Evolutionary conservation across 2,888 invertebrate species (phyloP), one percentile per base, ranked within the genome.

Genomic region (Agriopis aurantiaria): DNA sequence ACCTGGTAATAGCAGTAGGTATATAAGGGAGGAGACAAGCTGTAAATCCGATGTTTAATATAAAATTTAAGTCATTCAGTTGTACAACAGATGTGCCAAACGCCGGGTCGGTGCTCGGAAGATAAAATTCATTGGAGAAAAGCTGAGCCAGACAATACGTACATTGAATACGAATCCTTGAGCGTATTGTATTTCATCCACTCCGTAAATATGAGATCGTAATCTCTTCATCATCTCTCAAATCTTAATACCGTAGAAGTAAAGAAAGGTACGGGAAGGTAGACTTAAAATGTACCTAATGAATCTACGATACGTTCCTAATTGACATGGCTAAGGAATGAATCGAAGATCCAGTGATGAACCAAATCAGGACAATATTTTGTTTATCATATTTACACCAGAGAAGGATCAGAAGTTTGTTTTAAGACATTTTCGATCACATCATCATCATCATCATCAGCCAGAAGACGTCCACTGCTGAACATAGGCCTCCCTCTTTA

Each of bases 101-200:
- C 77, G 77, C 79, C 45, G 79, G 80, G 78, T 80, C 80, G 74
- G 75, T 71, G 76, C 75, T 78, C 78, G 74, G 70, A 80, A 82
- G 81, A 85, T 84, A 82, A 82, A 83, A 85, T 85, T 84, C 84
- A 84, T 82, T 75, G 73, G 78, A 82, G 79, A 78, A 80, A 80
- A 72, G 76, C 76, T 70, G 75, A 79, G 77, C 53, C 71, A 76
- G 74, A 69, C 78, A 75, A 75, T 70, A 66, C 68, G 55, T 43
- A 69, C 71, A 67, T 65, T 65, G 69, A 69, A 59, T 60, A 71
- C 62, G 68, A 63, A 68, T 58, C 66, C 65, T 67, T 71, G 53
- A 64, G 60, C 59, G 55, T 56, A 66, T 67, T 71, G 66, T 70
- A 53, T 67, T 60, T 56, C 41, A 63, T 56, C 17, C 23, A 63